Base-by-base conservation (phyloP, 2,888 invertebrate species). In the Sabatieria punctata region DNA sequence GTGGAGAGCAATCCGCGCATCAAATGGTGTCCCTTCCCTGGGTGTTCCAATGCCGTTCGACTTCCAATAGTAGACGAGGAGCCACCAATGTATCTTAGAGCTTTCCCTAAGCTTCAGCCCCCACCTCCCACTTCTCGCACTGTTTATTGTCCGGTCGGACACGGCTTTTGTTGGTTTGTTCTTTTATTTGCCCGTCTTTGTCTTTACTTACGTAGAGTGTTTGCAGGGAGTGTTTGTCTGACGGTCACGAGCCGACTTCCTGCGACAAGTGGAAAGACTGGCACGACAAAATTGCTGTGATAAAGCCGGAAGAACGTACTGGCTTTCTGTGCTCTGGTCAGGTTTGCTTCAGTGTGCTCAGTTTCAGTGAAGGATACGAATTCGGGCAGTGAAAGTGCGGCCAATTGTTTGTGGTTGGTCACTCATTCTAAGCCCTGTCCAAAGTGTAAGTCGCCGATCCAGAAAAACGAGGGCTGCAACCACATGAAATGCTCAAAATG, bases 401-500 rank as follows among this genome's bases (percentile, higher is more conserved):
- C 76, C 36, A 78, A 78, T 61, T 76, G 74, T 59, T 65, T 78
- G 35, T 78, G 78, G 78, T 66, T 78, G 49, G 77, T 78, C 19
- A 77, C 78, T 19, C 77, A 78, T 65, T 76, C 77, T 2, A 78
- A 78, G 59, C 75, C 77, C 1, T 78, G 78, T 60, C 78, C 78
- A 24, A 77, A 77, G 61, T 78, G 78, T 60, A 76, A 76, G 55
- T 75, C 76, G 53, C 78, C 78, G 2, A 78, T 78, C 50, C 78
- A 78, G 65, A 78, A 78, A 60, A 78, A 77, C 59, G 78, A 78
- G 64, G 78, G 76, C 19, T 78, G 78, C 63, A 78, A 78, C 61
- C 78, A 78, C 61, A 78, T 78, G 75, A 78, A 77, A 60, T 78
- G 78, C 63, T 76, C 75, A 42, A 78, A 78, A 77, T 78, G 78